These are phyloP conservation scores for Helarctos malayanus DNA, from an alignment of 2,797 vertebrate genomes.

Conservation along the genomic window DNA sequence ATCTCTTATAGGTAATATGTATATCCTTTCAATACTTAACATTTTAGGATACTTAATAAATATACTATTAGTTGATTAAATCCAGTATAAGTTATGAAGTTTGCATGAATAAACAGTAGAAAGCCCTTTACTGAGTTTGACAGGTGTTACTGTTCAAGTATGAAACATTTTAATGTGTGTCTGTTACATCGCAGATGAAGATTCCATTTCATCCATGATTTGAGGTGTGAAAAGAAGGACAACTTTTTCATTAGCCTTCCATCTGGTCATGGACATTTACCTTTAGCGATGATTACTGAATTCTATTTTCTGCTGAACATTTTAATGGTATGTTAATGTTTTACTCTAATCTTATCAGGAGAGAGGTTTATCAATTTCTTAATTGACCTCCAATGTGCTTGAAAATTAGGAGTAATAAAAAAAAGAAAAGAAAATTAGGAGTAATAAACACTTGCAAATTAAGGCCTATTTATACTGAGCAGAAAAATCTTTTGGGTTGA, in stretches of 20 bases:
- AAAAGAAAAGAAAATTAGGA: slow-evolving; percentile 57
- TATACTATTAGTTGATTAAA: slow-evolving; percentile 46
- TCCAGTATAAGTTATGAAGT: slow-evolving; percentile 21
- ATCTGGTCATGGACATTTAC: slow-evolving; percentile 32
- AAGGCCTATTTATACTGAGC: slow-evolving; percentile 14
- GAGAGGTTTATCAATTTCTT: slow-evolving; percentile 64
- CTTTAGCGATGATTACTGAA: slow-evolving; percentile 19
- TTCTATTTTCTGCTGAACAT: slow-evolving; percentile 53
- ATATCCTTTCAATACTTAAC: not conserved
- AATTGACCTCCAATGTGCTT: slow-evolving; percentile 52
- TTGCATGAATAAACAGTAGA: slow-evolving; percentile 6
- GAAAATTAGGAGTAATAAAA: slow-evolving; percentile 67
- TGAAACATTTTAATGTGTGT: slow-evolving; percentile 40
- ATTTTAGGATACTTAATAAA: slow-evolving; percentile 61
- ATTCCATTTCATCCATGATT: slow-evolving; percentile 55
- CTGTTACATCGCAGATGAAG: slow-evolving; percentile 19
- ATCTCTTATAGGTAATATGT: not conserved
- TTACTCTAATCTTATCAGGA: slow-evolving; percentile 53
- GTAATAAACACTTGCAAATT: slow-evolving; percentile 66
- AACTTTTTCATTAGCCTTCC: slow-evolving; percentile 45
- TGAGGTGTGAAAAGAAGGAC: slow-evolving; percentile 35
- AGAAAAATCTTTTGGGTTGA: slow-evolving; percentile 51
- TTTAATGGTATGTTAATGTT: slow-evolving; percentile 42
- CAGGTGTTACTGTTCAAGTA: not conserved
- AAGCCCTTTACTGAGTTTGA: slow-evolving; percentile 18